Conservation (phyloP, 2,888 invertebrate genomes). For the Drosophila gaucha region DNA sequence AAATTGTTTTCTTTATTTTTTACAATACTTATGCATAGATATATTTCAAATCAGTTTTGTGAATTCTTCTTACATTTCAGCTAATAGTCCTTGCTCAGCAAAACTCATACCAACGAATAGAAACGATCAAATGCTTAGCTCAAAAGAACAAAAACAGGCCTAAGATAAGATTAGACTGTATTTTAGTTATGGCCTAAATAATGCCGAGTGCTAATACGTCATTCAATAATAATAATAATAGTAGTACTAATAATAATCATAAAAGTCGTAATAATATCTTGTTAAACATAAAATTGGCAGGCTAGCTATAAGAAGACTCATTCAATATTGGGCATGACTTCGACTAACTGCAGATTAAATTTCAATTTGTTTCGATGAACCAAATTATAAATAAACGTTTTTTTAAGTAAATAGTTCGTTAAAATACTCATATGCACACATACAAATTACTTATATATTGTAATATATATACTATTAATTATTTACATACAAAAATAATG, state of each 20-base stretch:
- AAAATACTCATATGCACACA: slow-evolving; percentile 29
- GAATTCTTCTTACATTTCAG: slow-evolving; percentile 49
- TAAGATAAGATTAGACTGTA: slow-evolving; percentile 24
- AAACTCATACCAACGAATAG: slow-evolving; percentile 27
- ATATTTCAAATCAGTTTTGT: slow-evolving; percentile 53
- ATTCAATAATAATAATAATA: slow-evolving; percentile 21
- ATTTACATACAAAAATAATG: slow-evolving; percentile 65
- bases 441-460: slow-evolving; percentile 10
- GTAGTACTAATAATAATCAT: slow-evolving; percentile 17
- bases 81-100: slow-evolving; percentile 70
- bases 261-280: slow-evolving; percentile 30
- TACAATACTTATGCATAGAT: slow-evolving; percentile 59
- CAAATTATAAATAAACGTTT: slow-evolving; percentile 31
- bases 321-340: slow-evolving; percentile 61
- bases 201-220: slow-evolving; percentile 14
- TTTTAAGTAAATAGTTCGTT: slow-evolving; percentile 47
- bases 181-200: slow-evolving; percentile 52
- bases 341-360: slow-evolving; percentile 50
- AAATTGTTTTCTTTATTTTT: slow-evolving; percentile 65
- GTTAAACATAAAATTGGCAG: slow-evolving; percentile 65
- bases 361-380: slow-evolving; percentile 33
- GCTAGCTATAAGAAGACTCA: slow-evolving; percentile 75
- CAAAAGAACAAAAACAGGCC: slow-evolving; percentile 41
- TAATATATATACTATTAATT: slow-evolving; percentile 32
- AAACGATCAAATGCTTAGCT: slow-evolving; percentile 50